These are phyloP conservation scores for Notechis scutatus DNA, from an alignment of 2,113 vertebrate species.

Conservation along the genomic window DNA sequence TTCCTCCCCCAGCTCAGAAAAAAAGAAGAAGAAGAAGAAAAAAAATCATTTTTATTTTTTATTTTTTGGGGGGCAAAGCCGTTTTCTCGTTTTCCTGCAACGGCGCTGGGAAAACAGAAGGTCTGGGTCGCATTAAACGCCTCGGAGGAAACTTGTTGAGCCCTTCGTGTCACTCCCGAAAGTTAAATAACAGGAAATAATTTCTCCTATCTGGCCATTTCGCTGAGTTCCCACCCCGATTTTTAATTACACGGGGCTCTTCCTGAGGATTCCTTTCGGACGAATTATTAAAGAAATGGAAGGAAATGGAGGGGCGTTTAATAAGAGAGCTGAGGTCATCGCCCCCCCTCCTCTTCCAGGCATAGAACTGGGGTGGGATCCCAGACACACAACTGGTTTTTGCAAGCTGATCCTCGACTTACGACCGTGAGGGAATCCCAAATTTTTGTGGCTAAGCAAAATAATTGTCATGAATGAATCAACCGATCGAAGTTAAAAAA, in stretches of 20 bases:
- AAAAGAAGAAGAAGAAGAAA: neutral
- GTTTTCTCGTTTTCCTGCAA: conserved; percentile 59
- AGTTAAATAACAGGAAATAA: conserved; percentile 62
- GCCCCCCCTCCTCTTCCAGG: neutral
- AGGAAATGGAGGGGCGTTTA: conserved; percentile 31
- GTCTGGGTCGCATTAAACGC: neutral
- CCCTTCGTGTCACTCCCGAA: rapidly evolving
- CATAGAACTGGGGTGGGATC: neutral
- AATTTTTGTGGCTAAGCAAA: too few relatives aligned
- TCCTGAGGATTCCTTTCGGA: neutral
- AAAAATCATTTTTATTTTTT: neutral
- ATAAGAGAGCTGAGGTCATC: rapidly evolving
- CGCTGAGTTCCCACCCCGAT: neutral
- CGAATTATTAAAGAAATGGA: neutral
- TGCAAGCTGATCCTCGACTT: neutral
- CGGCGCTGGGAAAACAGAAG: neutral
- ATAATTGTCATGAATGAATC: too few relatives aligned
- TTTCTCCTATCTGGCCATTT: conserved; percentile 12
- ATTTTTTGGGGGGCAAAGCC: conserved; percentile 27
- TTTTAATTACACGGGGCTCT: conserved; percentile 32
- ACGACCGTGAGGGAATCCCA: neutral
- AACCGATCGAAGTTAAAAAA: too few relatives aligned
- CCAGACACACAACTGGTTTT: neutral
- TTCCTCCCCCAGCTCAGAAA: neutral
- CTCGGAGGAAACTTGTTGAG: neutral